These are phyloP conservation scores for Stenotaenia linearis DNA, from an alignment of 2,888 invertebrate species.

Conservation along the genomic window DNA sequence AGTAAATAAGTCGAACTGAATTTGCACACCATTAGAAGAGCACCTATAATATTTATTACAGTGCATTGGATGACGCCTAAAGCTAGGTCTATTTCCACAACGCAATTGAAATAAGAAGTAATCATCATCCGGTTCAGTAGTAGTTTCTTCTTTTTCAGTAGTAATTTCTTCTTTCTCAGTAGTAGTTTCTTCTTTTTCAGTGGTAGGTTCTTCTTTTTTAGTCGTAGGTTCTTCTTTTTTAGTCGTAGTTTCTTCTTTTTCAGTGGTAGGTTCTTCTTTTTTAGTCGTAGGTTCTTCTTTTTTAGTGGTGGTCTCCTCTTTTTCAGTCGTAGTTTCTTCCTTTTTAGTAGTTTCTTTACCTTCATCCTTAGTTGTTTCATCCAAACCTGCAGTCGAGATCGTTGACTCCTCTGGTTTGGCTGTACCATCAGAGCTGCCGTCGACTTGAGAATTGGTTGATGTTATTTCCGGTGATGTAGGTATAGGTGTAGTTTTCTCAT, in stretches of 20 bases:
- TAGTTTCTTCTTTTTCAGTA: not conserved
- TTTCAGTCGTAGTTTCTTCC: not conserved
- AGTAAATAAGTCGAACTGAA: not conserved
- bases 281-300: not conserved
- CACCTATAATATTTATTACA: conserved; percentile 27
- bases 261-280: not conserved
- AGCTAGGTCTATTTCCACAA: conserved; percentile 24
- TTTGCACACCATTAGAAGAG: not conserved
- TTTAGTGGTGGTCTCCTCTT: not conserved
- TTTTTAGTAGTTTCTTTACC: not conserved
- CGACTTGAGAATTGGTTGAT: not conserved
- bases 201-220: too few species aligned
- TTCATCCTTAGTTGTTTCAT: not conserved
- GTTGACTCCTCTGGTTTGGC: not conserved
- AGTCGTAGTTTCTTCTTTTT: not conserved
- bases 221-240: not conserved
- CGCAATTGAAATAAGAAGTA: conserved; percentile 20
- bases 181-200: too few species aligned
- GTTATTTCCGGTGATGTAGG: not conserved
- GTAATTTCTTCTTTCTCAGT: not conserved
- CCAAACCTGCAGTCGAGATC: not conserved
- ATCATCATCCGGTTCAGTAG: not conserved
- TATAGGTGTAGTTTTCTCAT: not conserved
- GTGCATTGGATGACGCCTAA: conserved; percentile 22
- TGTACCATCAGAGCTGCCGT: not conserved